phyloP scores from a whole-genome alignment of 2,113 vertebrate species.

The Malurus elegans region DNA sequence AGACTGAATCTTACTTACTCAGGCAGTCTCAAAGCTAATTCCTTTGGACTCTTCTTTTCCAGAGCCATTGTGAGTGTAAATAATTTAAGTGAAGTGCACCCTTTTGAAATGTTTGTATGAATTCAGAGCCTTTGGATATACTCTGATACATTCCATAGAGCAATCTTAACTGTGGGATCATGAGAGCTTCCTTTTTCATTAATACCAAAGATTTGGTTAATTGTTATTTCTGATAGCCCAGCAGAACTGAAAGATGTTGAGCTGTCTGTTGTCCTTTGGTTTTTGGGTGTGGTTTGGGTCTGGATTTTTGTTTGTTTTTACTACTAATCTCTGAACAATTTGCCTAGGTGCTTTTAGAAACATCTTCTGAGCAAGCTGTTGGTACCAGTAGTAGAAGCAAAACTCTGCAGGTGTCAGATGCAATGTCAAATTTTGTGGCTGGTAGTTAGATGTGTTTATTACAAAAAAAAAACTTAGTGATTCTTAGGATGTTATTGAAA shows the following conservation, averaged over 20 bases:
- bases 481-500: background rate
- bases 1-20: background rate
- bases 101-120: background rate
- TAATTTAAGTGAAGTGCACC: rapidly evolving
- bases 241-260: background rate
- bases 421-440: background rate
- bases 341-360: background rate
- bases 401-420: background rate
- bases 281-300: background rate
- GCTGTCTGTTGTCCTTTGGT: background rate
- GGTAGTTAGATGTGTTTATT: background rate
- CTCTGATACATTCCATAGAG: background rate
- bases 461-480: rapidly evolving
- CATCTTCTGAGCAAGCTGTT: background rate
- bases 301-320: background rate
- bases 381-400: background rate
- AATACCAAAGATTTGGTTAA: background rate
- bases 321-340: background rate
- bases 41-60: background rate
- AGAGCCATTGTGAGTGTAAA: background rate
- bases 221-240: background rate
- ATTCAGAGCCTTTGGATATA: background rate
- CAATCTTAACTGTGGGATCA: background rate
- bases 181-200: background rate
- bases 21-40: background rate